phyloP scores from a whole-genome alignment of 2,797 vertebrate species.

The Netta rufina region DNA sequence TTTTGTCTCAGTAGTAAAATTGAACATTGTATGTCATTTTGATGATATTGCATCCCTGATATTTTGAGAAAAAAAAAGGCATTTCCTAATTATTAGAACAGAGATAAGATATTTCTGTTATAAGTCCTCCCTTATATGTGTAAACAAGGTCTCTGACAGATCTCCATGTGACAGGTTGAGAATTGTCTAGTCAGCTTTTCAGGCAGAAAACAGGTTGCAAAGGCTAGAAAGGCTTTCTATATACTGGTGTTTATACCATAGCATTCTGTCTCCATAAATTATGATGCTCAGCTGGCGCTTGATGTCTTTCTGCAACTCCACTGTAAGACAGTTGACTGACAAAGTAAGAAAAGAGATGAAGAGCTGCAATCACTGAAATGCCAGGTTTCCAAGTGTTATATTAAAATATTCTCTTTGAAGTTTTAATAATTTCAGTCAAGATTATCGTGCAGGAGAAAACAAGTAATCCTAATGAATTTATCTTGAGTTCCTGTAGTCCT shows the following conservation, averaged over 20 bases:
- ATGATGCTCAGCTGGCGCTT: neutral
- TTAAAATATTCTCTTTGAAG: neutral
- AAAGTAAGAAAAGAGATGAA: neutral
- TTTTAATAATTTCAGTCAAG: neutral
- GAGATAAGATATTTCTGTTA: neutral
- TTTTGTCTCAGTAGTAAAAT: neutral
- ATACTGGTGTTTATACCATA: neutral
- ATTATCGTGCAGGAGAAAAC: neutral
- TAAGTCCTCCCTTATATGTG: neutral
- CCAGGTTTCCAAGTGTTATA: neutral
- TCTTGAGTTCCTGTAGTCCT: neutral
- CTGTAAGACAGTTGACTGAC: neutral
- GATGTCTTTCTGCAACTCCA: neutral
- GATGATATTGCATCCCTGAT: neutral
- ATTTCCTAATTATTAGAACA: neutral
- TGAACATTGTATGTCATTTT: neutral
- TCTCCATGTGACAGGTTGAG: neutral
- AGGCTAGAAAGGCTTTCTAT: neutral
- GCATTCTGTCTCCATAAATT: neutral
- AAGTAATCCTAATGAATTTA: neutral
- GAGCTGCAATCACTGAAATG: neutral
- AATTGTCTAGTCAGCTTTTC: neutral
- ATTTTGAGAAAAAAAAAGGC: neutral
- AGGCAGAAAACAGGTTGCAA: neutral
- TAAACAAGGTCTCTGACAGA: neutral